Evolutionary conservation across 2,113 vertebrate species (phyloP), one percentile per base, ranked within the genome.

Genomic region (Pterocles burchelli): DNA sequence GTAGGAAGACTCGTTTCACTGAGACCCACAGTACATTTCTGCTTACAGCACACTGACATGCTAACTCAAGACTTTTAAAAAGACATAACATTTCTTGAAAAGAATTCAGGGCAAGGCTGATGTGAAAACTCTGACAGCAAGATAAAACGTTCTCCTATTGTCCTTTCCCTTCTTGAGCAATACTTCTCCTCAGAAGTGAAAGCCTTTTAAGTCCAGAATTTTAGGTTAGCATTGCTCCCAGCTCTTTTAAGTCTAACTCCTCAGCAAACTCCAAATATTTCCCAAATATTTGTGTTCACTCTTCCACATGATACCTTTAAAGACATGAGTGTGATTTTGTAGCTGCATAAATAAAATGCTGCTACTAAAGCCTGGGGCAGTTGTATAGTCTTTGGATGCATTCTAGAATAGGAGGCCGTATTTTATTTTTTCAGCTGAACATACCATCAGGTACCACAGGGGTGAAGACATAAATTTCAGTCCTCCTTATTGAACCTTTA

Each of bases 391-490:
- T 31, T 73, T 38, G 31, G 29, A 33, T 80, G 31, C 19, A 57
- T 76, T 91, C 66, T 48, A n/a, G 38, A 92, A 57, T 3, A 70
- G 9, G 79, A 58, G 86, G 13, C 7, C 6, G 10, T 71, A 52
- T 65, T 85, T 83, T 38, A 43, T 31, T 68, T 85, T 85, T 91
- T 71, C 63, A 70, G 78, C 14, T 81, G 63, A 91, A 55, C 29
- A 58, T 76, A 77, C 29, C 84, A 78, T 18, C 80, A 94, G 68
- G 51, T 91, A 79, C 41, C 74, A 45, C 48, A 54, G 52, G 7
- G 46, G 18, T 81, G 84, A 94, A 95, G 55, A 46, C 88, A 96
- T 93, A 71, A 87, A 77, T 92, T 97, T 95, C 75, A 92, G 38
- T 58, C 72, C 87, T 94, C 48, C 63, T 83, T 95, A 85, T 46